A percentile compares a stretch with the other conserved stretches of the same genome.
phyloP scores from a whole-genome alignment of 1,140 invertebrate genomes.

The Pemphigus obesinymphae region DNA sequence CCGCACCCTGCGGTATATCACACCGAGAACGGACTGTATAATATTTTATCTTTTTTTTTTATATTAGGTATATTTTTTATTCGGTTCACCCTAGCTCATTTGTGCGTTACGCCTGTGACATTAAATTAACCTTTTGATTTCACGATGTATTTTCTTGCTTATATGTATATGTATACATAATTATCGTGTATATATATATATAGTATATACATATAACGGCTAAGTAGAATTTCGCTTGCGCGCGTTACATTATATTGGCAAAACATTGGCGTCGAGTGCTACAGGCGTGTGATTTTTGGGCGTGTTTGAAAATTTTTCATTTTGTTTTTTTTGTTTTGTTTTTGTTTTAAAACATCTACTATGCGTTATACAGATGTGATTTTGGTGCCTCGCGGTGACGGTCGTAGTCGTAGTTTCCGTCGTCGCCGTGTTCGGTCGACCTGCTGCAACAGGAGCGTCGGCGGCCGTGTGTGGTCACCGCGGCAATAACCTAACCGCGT shows the following conservation, averaged over 20 bases:
- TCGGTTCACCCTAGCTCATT: background rate
- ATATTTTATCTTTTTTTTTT: too few species aligned
- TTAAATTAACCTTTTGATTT: constrained; percentile 36
- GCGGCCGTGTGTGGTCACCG: too few species aligned
- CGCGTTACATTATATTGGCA: background rate
- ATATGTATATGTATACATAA: too few species aligned
- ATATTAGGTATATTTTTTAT: too few species aligned
- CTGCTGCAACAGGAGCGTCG: background rate
- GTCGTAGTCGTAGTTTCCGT: background rate
- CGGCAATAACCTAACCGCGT: too few species aligned
- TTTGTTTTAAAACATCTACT: too few species aligned
- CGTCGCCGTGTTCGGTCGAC: background rate
- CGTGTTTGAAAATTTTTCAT: background rate
- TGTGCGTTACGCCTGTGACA: background rate
- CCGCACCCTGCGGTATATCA: too few species aligned
- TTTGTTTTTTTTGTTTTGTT: too few species aligned
- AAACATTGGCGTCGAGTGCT: background rate
- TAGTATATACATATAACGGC: background rate
- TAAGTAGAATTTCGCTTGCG: background rate
- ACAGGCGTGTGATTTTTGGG: background rate
- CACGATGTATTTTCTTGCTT: too few species aligned
- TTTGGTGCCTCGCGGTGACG: background rate
- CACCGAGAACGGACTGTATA: too few species aligned
- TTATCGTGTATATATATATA: background rate
- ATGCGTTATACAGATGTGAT: background rate